A percentile compares a stretch with the other conserved stretches of the same genome.
These are phyloP conservation scores for Tetropium fuscum DNA, from an alignment of 2,888 invertebrate species.

Conservation along the genomic window DNA sequence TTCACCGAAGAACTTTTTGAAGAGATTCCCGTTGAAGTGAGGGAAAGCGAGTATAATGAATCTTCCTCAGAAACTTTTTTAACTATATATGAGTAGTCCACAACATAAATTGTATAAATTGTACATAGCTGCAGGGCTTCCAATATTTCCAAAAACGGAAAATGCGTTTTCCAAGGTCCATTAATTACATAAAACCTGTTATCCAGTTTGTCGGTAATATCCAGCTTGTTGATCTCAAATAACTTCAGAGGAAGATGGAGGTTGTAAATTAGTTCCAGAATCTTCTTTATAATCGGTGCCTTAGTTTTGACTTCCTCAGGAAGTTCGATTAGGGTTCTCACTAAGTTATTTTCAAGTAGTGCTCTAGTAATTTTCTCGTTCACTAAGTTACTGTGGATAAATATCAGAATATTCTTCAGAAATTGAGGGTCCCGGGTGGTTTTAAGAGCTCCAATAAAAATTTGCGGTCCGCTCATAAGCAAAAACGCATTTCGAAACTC, in stretches of 20 bases:
- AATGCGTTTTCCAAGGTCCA: conserved; percentile 49
- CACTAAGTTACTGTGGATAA: conserved; percentile 51
- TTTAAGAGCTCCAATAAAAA: conserved; percentile 42
- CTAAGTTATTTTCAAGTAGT: conserved; percentile 45
- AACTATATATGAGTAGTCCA: conserved; percentile 53
- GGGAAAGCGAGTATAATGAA: neutral
- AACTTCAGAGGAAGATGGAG: conserved; percentile 57
- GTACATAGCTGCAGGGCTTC: conserved; percentile 50
- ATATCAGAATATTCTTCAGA: conserved; percentile 49
- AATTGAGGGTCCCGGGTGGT: conserved; percentile 38
- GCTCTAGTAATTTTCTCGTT: conserved; percentile 48
- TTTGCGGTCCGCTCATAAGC: conserved; percentile 42
- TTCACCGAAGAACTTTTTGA: neutral
- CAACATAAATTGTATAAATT: conserved; percentile 54
- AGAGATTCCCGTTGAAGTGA: neutral
- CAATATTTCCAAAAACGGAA: conserved; percentile 59
- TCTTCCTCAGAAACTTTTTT: conserved; percentile 9
- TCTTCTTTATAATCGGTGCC: conserved; percentile 48
- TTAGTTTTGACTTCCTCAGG: conserved; percentile 28
- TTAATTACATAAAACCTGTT: conserved; percentile 56
- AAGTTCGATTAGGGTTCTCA: conserved; percentile 44
- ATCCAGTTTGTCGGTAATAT: conserved; percentile 53
- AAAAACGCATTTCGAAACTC: conserved; percentile 48
- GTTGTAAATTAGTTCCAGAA: conserved; percentile 50
- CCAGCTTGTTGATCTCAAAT: conserved; percentile 50